phyloP scores from a whole-genome alignment of 2,888 invertebrate genomes.

The Ichneumoninae sp. region DNA sequence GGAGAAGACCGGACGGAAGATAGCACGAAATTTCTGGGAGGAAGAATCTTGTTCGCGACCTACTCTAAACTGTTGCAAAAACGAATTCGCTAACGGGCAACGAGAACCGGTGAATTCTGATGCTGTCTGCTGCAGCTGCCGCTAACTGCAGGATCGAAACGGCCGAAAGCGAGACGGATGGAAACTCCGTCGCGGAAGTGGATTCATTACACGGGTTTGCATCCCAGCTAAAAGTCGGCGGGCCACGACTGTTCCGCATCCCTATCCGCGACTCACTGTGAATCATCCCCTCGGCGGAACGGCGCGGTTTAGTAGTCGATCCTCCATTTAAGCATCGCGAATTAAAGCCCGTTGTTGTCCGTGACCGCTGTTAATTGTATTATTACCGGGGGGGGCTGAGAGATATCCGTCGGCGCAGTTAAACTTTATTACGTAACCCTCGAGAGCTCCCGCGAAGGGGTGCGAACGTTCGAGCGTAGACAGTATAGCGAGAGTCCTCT shows the following conservation, averaged over 20 bases:
- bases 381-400: conserved; percentile 7
- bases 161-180: conserved; percentile 7
- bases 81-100: conserved; percentile 31
- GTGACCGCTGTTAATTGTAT: conserved; percentile 31
- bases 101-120: not conserved
- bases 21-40: not conserved
- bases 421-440: conserved; percentile 38
- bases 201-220: conserved; percentile 11
- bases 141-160: not conserved
- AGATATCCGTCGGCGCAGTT: conserved; percentile 26
- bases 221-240: not conserved
- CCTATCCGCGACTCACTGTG: conserved; percentile 1
- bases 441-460: conserved; percentile 8
- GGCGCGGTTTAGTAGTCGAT: not conserved
- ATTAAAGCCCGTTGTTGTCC: conserved; percentile 24
- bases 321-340: not conserved
- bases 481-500: not conserved
- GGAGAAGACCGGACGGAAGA: not conserved
- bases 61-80: conserved; percentile 14
- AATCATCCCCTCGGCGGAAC: not conserved
- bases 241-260: conserved; percentile 4
- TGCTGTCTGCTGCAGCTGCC: not conserved
- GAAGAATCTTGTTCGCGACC: conserved; percentile 39
- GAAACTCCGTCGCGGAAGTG: not conserved
- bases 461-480: not conserved